A percentile compares a stretch with the other conserved stretches of the same genome.
phyloP scores from a whole-genome alignment of 2,888 invertebrate species.

The Phymatocera aterrima region DNA sequence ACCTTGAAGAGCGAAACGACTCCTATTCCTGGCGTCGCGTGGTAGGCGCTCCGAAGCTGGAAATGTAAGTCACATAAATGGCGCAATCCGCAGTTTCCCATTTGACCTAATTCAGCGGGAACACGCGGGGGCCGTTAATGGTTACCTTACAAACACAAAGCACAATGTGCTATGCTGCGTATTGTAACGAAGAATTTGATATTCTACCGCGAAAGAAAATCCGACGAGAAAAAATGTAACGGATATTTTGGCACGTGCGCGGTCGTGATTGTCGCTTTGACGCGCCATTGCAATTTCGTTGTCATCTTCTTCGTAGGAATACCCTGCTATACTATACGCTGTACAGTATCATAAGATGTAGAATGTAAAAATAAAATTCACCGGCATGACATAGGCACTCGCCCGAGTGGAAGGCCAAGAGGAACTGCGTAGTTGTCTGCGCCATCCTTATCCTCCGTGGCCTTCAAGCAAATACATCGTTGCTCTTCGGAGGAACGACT shows the following conservation, averaged over 20 bases:
- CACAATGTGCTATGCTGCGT: neutral
- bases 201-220: too few relatives aligned
- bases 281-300: too few relatives aligned
- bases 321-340: too few relatives aligned
- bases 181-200: neutral
- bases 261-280: too few relatives aligned
- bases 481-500: slow-evolving; percentile 28
- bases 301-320: too few relatives aligned
- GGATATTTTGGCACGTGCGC: neutral
- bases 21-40: slow-evolving; percentile 1
- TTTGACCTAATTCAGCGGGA: slow-evolving; percentile 29
- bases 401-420: slow-evolving; percentile 36
- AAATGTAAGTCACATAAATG: slow-evolving; percentile 15
- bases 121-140: slow-evolving; percentile 18
- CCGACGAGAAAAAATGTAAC: neutral
- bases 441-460: slow-evolving; percentile 31
- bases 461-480: neutral
- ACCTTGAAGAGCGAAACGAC: slow-evolving; percentile 9
- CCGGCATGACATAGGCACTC: too few relatives aligned
- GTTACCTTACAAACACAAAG: neutral
- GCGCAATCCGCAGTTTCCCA: slow-evolving; percentile 33
- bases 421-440: slow-evolving; percentile 35
- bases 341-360: neutral
- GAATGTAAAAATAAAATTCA: slow-evolving; percentile 1
- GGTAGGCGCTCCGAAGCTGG: slow-evolving; percentile 10